Evolutionary conservation across 1,140 invertebrate species (phyloP).

Genomic region (Leptinotarsa texana): DNA sequence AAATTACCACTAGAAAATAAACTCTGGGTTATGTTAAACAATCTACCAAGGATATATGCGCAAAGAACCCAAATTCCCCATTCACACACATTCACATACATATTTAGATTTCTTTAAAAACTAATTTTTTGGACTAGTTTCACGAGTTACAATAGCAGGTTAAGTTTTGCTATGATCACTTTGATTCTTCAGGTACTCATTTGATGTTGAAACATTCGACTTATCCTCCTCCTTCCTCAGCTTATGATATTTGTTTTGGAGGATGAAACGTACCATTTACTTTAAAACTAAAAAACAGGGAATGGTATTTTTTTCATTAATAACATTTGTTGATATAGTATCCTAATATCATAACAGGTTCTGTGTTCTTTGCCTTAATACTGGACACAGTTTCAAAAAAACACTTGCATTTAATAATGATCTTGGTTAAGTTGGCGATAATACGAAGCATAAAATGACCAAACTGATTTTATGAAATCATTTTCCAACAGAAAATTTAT

Average conservation of each 20-base stretch:
- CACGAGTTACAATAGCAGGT: constrained; percentile 22
- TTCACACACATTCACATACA: constrained; percentile 22
- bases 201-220: constrained; percentile 15
- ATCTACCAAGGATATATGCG: neutral
- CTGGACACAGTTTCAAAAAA: neutral
- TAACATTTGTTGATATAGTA: neutral
- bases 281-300: neutral
- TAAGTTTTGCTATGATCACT: constrained; percentile 26
- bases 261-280: neutral
- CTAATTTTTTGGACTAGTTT: constrained; percentile 23
- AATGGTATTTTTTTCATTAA: neutral
- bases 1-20: too few species aligned
- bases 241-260: neutral
- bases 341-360: neutral
- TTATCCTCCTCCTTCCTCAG: neutral
- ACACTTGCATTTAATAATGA: neutral
- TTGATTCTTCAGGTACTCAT: constrained; percentile 15
- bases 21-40: too few species aligned
- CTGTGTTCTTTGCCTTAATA: neutral
- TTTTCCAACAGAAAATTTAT: too few species aligned
- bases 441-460: too few species aligned
- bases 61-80: neutral
- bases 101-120: constrained; percentile 9
- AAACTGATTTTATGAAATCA: too few species aligned
- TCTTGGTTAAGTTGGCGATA: neutral